phyloP scores from a whole-genome alignment of 2,888 invertebrate genomes.

The Tenthredo livida region DNA sequence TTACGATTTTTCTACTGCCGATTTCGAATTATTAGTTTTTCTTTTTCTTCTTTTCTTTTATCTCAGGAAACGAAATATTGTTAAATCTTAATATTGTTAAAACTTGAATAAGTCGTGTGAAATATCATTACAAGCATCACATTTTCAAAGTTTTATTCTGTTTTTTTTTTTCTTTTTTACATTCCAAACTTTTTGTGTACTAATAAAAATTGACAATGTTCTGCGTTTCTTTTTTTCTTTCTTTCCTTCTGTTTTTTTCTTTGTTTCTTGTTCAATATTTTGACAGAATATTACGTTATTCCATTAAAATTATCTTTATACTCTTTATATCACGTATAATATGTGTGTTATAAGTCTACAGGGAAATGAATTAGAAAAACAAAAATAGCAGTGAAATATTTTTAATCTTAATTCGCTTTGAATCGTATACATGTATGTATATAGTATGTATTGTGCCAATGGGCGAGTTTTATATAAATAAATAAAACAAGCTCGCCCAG shows the following conservation, averaged over 20 bases:
- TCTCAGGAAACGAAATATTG: neutral
- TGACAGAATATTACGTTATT: slow-evolving; percentile 2
- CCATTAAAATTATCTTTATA: neutral
- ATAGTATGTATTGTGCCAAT: slow-evolving; percentile 43
- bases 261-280: neutral
- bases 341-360: neutral
- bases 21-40: neutral
- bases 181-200: neutral
- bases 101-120: neutral
- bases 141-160: neutral
- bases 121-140: slow-evolving; percentile 26
- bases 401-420: neutral
- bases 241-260: neutral
- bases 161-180: neutral
- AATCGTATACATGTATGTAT: neutral
- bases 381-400: slow-evolving; percentile 6
- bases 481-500: neutral
- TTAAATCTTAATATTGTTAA: neutral
- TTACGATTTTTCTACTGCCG: slow-evolving; percentile 34
- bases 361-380: neutral
- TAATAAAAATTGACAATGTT: neutral
- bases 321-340: neutral
- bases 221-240: neutral
- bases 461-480: slow-evolving; percentile 27
- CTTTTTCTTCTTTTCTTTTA: neutral